Base-by-base conservation (phyloP, 2,888 invertebrate genomes). In the Empis livida region DNA sequence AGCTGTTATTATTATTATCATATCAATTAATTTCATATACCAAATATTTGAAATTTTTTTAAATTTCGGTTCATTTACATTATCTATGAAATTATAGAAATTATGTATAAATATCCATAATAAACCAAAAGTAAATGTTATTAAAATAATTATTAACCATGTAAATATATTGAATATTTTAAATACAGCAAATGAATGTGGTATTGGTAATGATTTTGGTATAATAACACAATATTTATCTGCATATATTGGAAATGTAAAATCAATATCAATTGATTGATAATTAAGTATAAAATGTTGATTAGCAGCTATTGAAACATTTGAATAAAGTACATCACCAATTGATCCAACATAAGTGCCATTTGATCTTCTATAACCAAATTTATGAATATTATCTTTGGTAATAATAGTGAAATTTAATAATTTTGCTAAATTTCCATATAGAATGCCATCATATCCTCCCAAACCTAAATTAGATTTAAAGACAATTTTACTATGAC, bases 361-460 rank as follows among this genome's bases (percentile, higher is more conserved):
- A 32, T 30, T 32, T 43, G 17, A 10, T 16, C 5, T 11, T 32
- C 31, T 32, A 9, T 35, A 13, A n/a, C 35, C 35, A 43, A 17
- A 43, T 23, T 16, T 16, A 17, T 27, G 8, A 27, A 27, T 27
- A n/a, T n/a, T 13, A 11, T 3, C 5, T 23, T 17, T 23, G 32
- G 20, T 15, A 13, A 35, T 11, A n/a, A 35, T 5, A 31, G 23
- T 11, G 48, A 71, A 69, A 51, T 71, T 70, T 52, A 70, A 54
- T 32, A 54, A 50, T 37, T 57, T 55, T 0, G 64, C 60, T 13
- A 71, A 45, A 35, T 63, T 64, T 0, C 56, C 57, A 40, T 70
- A 48, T 2, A 70, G 54, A 3, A 62, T 54, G 2, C 68, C 70
- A 49, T 72, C 71, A 2, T 65, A 53, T 3, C 68, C 70, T 14